phyloP scores from a whole-genome alignment of 37 sponge, comb jelly and placozoan species.

The Dysidea cf. avara region DNA sequence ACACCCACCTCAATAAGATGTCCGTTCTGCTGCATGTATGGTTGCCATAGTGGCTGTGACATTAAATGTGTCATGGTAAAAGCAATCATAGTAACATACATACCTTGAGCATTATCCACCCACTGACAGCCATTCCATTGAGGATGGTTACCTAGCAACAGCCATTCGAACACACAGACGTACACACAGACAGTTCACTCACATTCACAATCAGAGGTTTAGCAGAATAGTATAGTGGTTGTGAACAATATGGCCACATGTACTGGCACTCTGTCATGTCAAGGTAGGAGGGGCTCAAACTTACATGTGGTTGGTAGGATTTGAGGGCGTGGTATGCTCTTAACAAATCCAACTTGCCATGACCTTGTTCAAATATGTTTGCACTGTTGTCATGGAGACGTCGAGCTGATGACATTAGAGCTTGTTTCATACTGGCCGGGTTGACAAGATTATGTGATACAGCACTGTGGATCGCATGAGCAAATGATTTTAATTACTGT shows the following conservation, averaged over 20 bases:
- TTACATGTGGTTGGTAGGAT: conserved; percentile 83
- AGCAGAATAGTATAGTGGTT: conserved; percentile 92
- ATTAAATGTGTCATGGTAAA: background rate
- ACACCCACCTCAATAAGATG: conserved; percentile 57
- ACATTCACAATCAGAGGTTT: conserved; percentile 92
- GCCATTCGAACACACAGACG: background rate
- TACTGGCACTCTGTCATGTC: conserved; percentile 97
- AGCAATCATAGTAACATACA: background rate
- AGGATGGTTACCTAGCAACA: conserved; percentile 84
- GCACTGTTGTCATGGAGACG: conserved; percentile 49
- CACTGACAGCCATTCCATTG: conserved; percentile 97
- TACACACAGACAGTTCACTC: conserved; percentile 1
- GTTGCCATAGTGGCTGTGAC: conserved; percentile 83
- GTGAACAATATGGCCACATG: conserved; percentile 99
- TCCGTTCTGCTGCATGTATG: conserved; percentile 68
- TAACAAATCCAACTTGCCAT: conserved; percentile 90
- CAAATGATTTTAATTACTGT: background rate
- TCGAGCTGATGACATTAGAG: conserved; percentile 91
- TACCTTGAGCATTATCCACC: conserved; percentile 73
- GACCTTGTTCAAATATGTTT: conserved; percentile 99
- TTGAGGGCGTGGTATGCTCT: conserved; percentile 82
- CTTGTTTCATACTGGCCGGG: conserved; percentile 99
- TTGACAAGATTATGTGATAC: conserved; percentile 67
- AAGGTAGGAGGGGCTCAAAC: conserved; percentile 85
- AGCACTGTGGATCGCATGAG: conserved; percentile 72